Evolutionary conservation across 1,140 invertebrate species (phyloP).

Genomic region (Zaprionus ghesquierei): DNA sequence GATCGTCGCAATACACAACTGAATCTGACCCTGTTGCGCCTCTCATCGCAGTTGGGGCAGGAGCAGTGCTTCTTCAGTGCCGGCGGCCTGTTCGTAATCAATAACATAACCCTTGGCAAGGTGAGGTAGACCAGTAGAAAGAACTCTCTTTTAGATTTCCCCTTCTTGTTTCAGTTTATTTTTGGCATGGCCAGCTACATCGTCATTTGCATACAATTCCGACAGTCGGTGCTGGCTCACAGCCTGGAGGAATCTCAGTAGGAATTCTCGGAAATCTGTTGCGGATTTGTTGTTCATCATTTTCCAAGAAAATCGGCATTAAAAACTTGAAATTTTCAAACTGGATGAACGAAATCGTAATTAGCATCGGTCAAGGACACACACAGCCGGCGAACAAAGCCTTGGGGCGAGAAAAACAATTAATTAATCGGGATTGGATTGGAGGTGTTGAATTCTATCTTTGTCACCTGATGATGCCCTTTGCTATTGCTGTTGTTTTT

Average conservation of each 20-base stretch:
- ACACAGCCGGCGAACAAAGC: background rate
- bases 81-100: conserved; percentile 50
- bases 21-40: conserved; percentile 22
- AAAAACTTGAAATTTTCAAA: conserved; percentile 11
- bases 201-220: conserved; percentile 64
- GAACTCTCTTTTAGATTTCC: background rate
- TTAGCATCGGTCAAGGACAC: conserved; percentile 16
- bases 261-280: background rate
- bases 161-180: conserved; percentile 46
- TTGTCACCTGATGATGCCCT: conserved; percentile 12
- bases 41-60: conserved; percentile 52
- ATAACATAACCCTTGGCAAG: conserved; percentile 40
- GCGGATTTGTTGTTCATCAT: background rate
- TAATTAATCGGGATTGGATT: conserved; percentile 20
- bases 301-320: conserved; percentile 6
- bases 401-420: background rate
- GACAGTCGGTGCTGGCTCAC: conserved; percentile 29
- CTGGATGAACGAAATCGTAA: background rate
- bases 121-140: background rate
- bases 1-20: conserved; percentile 43
- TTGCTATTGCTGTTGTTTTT: background rate
- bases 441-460: background rate
- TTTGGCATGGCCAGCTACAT: conserved; percentile 57
- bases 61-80: conserved; percentile 52
- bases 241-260: background rate